Conservation (phyloP, 2,113 vertebrate species). For the Hoplias malabaricus region DNA sequence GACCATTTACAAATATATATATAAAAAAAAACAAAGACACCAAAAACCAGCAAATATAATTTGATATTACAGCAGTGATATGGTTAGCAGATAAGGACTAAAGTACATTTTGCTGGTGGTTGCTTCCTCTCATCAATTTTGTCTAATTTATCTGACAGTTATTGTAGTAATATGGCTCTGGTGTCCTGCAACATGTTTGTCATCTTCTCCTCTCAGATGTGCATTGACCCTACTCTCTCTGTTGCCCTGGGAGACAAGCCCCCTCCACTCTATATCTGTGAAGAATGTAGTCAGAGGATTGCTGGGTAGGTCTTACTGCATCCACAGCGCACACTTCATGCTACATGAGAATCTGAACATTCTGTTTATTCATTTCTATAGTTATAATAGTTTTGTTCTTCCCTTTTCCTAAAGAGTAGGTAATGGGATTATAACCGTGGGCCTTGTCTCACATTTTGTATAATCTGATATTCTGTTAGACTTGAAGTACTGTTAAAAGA, state of each 20-base stretch:
- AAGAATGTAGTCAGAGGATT: slow-evolving; percentile 97
- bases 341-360: slow-evolving; percentile 45
- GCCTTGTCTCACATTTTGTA: slow-evolving; percentile 5
- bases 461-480: neutral
- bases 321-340: slow-evolving; percentile 30
- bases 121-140: neutral
- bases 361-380: slow-evolving; percentile 41
- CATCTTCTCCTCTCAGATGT: slow-evolving; percentile 85
- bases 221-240: slow-evolving; percentile 94
- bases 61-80: neutral
- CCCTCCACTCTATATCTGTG: slow-evolving; percentile 96
- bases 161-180: slow-evolving; percentile 2
- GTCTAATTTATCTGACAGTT: slow-evolving; percentile 23
- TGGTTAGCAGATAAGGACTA: neutral
- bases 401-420: slow-evolving; percentile 38
- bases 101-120: neutral
- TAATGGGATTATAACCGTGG: slow-evolving; percentile 65
- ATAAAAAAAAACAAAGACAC: neutral
- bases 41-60: neutral
- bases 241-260: slow-evolving; percentile 98
- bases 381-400: slow-evolving; percentile 65
- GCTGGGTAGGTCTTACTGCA: slow-evolving; percentile 78
- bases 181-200: slow-evolving; percentile 13
- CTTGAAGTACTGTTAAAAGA: slow-evolving; percentile 1
- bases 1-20: too few relatives aligned